Evolutionary conservation across 2,113 vertebrate species (phyloP).

Genomic region (Phalacrocorax brasilianus): DNA sequence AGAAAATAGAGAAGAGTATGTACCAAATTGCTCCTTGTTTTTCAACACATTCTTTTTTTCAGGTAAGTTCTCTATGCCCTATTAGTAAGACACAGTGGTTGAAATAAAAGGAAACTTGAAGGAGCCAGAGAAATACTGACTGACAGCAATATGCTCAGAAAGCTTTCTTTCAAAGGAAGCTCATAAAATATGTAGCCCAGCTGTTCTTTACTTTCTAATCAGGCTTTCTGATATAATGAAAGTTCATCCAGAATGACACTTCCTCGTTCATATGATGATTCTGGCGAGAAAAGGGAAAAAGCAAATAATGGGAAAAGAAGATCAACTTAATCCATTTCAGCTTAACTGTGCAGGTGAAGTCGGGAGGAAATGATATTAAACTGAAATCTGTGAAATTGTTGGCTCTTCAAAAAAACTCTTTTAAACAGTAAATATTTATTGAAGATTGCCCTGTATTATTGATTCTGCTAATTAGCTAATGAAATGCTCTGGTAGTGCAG

Average conservation of each 20-base stretch:
- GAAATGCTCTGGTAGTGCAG: neutral
- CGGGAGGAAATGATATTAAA: neutral
- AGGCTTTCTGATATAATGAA: conserved; percentile 32
- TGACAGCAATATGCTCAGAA: neutral
- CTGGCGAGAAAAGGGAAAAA: neutral
- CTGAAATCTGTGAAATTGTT: neutral
- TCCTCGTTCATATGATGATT: conserved; percentile 6
- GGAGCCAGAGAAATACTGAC: neutral
- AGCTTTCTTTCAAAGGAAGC: neutral
- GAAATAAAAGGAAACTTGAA: conserved; percentile 6
- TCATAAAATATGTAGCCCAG: conserved; percentile 37
- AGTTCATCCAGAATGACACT: conserved; percentile 27
- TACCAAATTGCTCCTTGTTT: neutral
- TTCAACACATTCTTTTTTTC: neutral
- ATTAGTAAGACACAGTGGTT: neutral
- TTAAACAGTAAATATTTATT: conserved; percentile 8
- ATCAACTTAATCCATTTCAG: conserved; percentile 38
- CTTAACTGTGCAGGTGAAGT: conserved; percentile 14
- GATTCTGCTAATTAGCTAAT: conserved; percentile 23
- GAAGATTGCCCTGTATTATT: neutral
- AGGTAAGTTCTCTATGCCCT: neutral
- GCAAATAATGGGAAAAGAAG: conserved; percentile 18
- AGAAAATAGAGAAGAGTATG: neutral
- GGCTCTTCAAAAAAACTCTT: neutral
- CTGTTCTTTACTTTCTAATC: conserved; percentile 44